These are phyloP conservation scores for Graptemys geographica DNA, from an alignment of 2,797 vertebrate genomes.

Conservation along the genomic window DNA sequence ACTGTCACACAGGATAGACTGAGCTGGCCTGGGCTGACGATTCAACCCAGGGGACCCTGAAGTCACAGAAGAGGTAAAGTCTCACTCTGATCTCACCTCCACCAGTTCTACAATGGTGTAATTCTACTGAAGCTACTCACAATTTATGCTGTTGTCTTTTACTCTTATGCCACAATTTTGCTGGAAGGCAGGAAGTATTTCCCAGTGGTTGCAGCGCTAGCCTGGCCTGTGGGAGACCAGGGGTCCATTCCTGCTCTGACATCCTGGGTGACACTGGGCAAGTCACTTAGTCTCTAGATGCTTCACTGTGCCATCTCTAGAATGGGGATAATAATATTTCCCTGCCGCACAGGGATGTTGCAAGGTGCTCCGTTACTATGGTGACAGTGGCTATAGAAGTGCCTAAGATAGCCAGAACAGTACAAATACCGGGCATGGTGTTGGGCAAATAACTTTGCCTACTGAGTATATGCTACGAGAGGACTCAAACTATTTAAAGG, in stretches of 20 bases:
- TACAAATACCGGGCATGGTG: conserved; percentile 73
- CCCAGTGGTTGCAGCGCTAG: neutral
- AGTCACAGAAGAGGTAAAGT: neutral
- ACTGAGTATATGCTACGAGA: conserved; percentile 14
- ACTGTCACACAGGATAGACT: neutral
- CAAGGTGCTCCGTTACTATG: conserved; percentile 76
- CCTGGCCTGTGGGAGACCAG: neutral
- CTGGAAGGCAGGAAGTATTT: neutral
- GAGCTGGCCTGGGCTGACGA: neutral
- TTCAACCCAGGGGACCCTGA: neutral
- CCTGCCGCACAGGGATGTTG: conserved; percentile 50
- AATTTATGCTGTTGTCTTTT: neutral
- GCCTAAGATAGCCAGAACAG: conserved; percentile 74
- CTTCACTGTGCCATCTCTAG: conserved; percentile 46
- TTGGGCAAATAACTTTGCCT: conserved; percentile 73
- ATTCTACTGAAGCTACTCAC: neutral
- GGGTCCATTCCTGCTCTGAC: neutral
- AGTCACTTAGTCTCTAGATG: neutral
- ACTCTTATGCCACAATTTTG: neutral
- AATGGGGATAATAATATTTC: conserved; percentile 67
- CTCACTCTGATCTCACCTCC: neutral
- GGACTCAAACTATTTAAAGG: conserved; percentile 5
- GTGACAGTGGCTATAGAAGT: conserved; percentile 73
- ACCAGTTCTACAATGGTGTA: neutral
- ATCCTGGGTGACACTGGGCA: neutral